Evolutionary conservation across 2,113 vertebrate genomes (phyloP).

Genomic region (Cyrtonyx montezumae): DNA sequence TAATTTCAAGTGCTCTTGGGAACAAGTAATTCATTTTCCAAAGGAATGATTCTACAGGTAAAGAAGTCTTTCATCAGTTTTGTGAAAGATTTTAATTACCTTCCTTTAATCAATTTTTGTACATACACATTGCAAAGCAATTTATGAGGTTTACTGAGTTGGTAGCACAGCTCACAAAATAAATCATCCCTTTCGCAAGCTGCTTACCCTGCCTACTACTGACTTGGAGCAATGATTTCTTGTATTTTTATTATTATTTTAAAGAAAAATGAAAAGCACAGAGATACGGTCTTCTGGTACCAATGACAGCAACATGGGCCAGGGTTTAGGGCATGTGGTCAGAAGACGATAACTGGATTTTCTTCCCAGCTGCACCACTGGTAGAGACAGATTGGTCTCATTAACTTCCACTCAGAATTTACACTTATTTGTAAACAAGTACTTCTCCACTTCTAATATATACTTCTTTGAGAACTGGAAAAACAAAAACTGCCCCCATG

Average conservation of each 20-base stretch:
- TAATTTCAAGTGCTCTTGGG: neutral
- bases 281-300: neutral
- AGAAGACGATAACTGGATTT: neutral
- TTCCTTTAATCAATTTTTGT: slow-evolving; percentile 38
- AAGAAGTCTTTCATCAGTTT: neutral
- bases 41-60: slow-evolving; percentile 9
- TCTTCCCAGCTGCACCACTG: neutral
- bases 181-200: neutral
- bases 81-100: slow-evolving; percentile 55
- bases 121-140: neutral
- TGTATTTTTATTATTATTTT: neutral
- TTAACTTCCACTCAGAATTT: neutral
- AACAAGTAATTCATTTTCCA: slow-evolving; percentile 9
- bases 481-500: neutral
- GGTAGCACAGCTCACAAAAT: neutral
- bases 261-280: neutral
- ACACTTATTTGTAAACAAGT: neutral
- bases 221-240: neutral
- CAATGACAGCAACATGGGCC: neutral
- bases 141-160: slow-evolving; percentile 34
- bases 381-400: neutral
- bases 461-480: neutral
- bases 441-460: neutral
- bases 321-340: neutral
- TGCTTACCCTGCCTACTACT: neutral